Evolutionary conservation across 2,113 vertebrate species (phyloP).

Genomic region (Hypomesus transpacificus): DNA sequence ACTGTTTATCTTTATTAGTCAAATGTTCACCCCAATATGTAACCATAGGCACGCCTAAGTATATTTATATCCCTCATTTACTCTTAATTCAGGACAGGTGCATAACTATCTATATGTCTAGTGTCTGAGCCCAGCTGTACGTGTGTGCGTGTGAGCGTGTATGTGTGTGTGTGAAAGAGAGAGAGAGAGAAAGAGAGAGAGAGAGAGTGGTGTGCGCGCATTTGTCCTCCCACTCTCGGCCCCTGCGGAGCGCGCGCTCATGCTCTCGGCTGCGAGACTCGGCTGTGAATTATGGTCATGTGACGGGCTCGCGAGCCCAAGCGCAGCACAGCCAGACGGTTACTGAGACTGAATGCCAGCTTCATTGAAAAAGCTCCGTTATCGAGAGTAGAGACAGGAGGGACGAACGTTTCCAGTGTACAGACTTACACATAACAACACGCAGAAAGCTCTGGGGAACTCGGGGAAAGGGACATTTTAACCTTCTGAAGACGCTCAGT

Average conservation of each 20-base stretch:
- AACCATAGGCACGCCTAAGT: too few relatives aligned
- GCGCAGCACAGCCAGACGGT: constrained; percentile 42
- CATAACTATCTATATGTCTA: not conserved
- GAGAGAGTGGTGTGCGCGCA: not conserved
- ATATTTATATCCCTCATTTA: too few relatives aligned
- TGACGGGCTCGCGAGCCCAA: constrained; percentile 46
- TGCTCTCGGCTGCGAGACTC: constrained; percentile 34
- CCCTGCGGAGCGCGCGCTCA: constrained; percentile 12
- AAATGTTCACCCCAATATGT: too few relatives aligned
- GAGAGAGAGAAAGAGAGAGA: not conserved
- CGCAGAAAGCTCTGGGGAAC: constrained; percentile 39
- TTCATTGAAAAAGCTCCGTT: constrained; percentile 47
- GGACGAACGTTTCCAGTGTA: constrained; percentile 35
- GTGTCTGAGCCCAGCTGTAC: not conserved
- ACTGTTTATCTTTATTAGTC: not conserved
- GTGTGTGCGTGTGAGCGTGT: not conserved
- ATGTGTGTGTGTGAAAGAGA: not conserved
- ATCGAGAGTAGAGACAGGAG: constrained; percentile 39
- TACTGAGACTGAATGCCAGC: constrained; percentile 46
- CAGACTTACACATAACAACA: constrained; percentile 27
- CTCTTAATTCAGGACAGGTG: not conserved
- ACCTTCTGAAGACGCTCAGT: constrained; percentile 25
- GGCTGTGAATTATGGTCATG: constrained; percentile 44
- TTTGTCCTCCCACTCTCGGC: constrained; percentile 11
- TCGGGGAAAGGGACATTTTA: constrained; percentile 40